Evolutionary conservation across 2,888 invertebrate genomes (phyloP).

Genomic region (Cephalotes varians): DNA sequence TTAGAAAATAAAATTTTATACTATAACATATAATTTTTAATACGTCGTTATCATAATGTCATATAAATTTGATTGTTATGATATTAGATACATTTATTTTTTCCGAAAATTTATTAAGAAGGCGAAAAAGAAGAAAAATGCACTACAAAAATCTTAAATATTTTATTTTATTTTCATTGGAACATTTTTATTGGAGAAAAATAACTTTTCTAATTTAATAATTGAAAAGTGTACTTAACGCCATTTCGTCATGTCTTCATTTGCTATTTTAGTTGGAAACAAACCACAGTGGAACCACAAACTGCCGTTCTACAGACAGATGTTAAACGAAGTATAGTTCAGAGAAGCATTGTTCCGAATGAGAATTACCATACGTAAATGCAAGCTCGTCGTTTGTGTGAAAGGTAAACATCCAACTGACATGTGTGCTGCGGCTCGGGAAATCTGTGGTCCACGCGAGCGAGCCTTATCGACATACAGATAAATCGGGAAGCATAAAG

Average conservation of each 20-base stretch:
- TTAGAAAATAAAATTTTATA: neutral
- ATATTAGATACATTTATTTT: neutral
- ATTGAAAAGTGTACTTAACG: neutral
- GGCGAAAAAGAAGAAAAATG: neutral
- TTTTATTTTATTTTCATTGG: neutral
- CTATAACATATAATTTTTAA: neutral
- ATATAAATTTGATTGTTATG: neutral
- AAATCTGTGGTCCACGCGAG: slow-evolving; percentile 10
- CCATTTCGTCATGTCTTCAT: neutral
- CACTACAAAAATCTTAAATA: neutral
- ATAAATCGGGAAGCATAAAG: slow-evolving; percentile 16
- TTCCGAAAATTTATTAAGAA: neutral
- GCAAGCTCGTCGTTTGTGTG: slow-evolving; percentile 14
- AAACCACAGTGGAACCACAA: slow-evolving; percentile 9
- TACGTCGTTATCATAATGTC: neutral
- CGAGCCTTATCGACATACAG: slow-evolving; percentile 9
- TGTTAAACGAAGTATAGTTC: slow-evolving; percentile 40
- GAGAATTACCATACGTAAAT: slow-evolving; percentile 44
- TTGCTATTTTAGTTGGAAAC: slow-evolving; percentile 17
- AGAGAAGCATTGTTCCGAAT: slow-evolving; percentile 50
- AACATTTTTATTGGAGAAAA: neutral
- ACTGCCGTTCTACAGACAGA: slow-evolving; percentile 6
- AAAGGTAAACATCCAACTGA: slow-evolving; percentile 40
- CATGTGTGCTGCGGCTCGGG: neutral
- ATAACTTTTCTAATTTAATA: slow-evolving; percentile 25